Percentiles rank a stretch among this genome's conserved stretches.
Conservation (phyloP, 2,113 vertebrate genomes). For the Entelurus aequoreus region DNA sequence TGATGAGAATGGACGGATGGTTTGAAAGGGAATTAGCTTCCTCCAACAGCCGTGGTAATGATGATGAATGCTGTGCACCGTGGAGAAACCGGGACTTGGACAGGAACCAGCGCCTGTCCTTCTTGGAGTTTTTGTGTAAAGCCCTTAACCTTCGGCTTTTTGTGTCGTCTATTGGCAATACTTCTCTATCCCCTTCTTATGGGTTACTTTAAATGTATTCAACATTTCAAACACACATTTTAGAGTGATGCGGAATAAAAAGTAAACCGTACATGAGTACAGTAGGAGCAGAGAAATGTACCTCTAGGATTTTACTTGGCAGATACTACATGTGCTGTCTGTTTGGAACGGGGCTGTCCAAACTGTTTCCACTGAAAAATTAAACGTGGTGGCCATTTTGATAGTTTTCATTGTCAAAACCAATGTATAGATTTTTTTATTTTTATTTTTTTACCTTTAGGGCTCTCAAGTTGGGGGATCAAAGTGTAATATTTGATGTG, state of each 20-base stretch:
- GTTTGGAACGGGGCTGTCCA: too few species aligned
- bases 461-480: too few species aligned
- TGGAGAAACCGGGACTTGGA: conserved; percentile 59
- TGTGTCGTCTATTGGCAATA: not conserved
- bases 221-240: not conserved
- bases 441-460: too few species aligned
- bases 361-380: too few species aligned
- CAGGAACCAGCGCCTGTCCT: conserved; percentile 47
- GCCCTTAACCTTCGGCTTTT: conserved; percentile 35
- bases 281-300: too few species aligned
- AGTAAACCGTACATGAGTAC: too few species aligned
- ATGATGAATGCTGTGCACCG: conserved; percentile 57
- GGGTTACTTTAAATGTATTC: not conserved
- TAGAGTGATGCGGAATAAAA: not conserved
- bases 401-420: too few species aligned
- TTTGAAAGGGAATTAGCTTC: conserved; percentile 58
- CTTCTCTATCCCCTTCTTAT: not conserved
- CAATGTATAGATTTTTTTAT: too few species aligned
- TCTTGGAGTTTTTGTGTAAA: conserved; percentile 37
- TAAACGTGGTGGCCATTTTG: too few species aligned
- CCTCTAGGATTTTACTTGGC: too few species aligned
- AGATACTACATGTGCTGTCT: too few species aligned
- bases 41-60: conserved; percentile 58
- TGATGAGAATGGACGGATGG: conserved; percentile 62
- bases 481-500: too few species aligned